A percentile compares a stretch with the other conserved stretches of the same genome.
Evolutionary conservation across 2,888 invertebrate species (phyloP).

Genomic region (Phorcus lineatus): DNA sequence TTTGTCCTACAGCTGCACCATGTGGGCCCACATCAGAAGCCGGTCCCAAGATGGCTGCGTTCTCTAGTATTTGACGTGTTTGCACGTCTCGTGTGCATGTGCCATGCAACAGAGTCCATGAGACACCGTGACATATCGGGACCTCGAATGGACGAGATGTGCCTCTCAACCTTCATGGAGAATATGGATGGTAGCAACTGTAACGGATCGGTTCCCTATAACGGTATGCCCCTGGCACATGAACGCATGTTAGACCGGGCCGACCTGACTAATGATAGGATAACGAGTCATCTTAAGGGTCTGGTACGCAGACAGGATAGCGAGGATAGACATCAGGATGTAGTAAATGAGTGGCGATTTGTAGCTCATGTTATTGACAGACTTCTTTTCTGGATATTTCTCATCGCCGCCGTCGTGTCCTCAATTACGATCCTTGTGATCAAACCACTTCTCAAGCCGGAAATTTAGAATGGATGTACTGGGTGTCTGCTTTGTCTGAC

Average conservation of each 20-base stretch:
- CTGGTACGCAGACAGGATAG: conserved; percentile 68
- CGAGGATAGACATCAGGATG: conserved; percentile 68
- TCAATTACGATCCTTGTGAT: conserved; percentile 73
- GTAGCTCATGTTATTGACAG: conserved; percentile 74
- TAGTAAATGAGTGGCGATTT: conserved; percentile 74
- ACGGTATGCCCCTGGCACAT: conserved; percentile 24
- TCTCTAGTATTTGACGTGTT: conserved; percentile 71
- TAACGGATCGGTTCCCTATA: conserved; percentile 53
- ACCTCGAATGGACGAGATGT: conserved; percentile 50
- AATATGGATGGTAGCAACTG: conserved; percentile 53
- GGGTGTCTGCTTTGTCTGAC: too few species aligned
- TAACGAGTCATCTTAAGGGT: conserved; percentile 65
- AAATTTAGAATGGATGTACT: neutral
- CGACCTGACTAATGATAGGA: conserved; percentile 60
- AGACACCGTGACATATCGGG: conserved; percentile 3
- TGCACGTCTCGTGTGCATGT: conserved; percentile 71
- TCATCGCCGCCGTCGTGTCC: conserved; percentile 68
- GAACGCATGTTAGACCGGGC: conserved; percentile 14
- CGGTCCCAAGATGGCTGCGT: conserved; percentile 74
- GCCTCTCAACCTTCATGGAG: conserved; percentile 63
- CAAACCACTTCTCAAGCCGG: conserved; percentile 71
- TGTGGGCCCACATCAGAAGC: conserved; percentile 72
- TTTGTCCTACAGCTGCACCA: conserved; percentile 76
- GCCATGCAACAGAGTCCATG: conserved; percentile 43
- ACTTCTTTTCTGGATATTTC: conserved; percentile 74